Conservation (phyloP, 2,888 invertebrate genomes). For the Resseliella maxima region DNA sequence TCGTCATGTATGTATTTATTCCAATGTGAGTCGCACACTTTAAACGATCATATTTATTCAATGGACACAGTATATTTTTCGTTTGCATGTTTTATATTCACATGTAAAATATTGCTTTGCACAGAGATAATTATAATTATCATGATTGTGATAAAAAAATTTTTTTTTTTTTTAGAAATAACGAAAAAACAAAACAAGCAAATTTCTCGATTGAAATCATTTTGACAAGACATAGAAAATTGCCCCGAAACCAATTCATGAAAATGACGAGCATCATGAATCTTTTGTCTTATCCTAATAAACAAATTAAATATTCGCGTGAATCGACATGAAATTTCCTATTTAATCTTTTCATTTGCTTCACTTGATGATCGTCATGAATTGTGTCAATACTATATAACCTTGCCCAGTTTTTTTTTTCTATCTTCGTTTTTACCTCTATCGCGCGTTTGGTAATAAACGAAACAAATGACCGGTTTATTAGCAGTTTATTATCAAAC, state of each 20-base stretch:
- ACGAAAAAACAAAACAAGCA: not conserved
- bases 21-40: not conserved
- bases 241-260: not conserved
- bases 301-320: not conserved
- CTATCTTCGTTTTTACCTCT: no score
- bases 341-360: not conserved
- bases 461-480: slow-evolving; percentile 7
- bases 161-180: no score
- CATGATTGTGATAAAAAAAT: not conserved
- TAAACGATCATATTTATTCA: not conserved
- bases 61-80: not conserved
- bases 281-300: slow-evolving; percentile 2
- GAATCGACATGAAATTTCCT: not conserved
- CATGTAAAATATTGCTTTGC: not conserved
- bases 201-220: not conserved
- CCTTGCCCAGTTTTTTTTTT: not conserved
- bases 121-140: slow-evolving; percentile 27
- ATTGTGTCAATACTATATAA: not conserved
- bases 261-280: not conserved
- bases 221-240: not conserved
- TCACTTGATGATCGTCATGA: not conserved
- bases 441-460: no score
- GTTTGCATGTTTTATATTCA: not conserved
- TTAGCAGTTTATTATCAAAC: not conserved
- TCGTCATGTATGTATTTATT: not conserved